phyloP scores from a whole-genome alignment of 2,797 vertebrate genomes.

The Bryconaethiops microstoma region DNA sequence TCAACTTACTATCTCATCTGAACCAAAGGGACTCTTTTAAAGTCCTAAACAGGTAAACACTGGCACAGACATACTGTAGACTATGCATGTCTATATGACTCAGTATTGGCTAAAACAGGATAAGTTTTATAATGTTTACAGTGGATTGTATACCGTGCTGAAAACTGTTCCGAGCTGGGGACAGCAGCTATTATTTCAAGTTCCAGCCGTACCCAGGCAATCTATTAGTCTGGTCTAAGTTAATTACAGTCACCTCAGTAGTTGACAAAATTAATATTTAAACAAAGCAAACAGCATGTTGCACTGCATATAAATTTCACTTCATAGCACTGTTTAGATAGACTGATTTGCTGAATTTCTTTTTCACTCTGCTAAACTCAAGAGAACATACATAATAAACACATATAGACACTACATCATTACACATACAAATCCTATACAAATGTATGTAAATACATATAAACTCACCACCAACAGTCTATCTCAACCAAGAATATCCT shows the following conservation, averaged over 20 bases:
- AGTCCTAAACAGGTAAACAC: too few relatives aligned
- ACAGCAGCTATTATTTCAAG: constrained; percentile 1
- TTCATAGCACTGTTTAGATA: background rate
- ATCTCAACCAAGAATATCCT: background rate
- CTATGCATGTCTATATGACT: background rate
- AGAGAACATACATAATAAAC: background rate
- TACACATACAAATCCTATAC: background rate
- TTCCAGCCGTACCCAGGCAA: background rate
- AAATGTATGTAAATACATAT: background rate
- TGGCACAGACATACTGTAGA: too few relatives aligned
- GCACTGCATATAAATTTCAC: background rate
- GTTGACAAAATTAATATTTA: background rate
- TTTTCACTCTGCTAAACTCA: background rate
- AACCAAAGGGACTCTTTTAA: too few relatives aligned
- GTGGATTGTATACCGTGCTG: background rate
- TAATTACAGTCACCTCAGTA: constrained; percentile 1
- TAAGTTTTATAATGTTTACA: background rate
- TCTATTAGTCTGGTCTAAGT: constrained; percentile 1
- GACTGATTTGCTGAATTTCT: background rate
- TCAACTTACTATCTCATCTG: too few relatives aligned
- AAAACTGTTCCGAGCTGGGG: background rate
- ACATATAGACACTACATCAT: background rate
- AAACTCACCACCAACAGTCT: background rate
- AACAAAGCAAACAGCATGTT: background rate
- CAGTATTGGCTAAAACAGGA: background rate